phyloP scores from a whole-genome alignment of 2,888 invertebrate species.

The Heliconius cydno region DNA sequence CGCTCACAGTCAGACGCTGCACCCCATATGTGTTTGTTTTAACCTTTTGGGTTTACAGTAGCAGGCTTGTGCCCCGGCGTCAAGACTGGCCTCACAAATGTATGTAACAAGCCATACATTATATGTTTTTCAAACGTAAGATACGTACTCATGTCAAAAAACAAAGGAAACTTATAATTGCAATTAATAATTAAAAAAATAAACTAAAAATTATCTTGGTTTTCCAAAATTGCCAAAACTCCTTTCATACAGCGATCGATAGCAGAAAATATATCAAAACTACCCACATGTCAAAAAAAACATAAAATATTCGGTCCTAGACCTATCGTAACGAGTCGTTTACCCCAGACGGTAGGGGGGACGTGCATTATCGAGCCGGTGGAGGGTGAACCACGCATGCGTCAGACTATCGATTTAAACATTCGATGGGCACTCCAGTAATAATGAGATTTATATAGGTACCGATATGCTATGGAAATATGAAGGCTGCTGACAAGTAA shows the following conservation, averaged over 20 bases:
- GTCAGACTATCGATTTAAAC: conserved; percentile 57
- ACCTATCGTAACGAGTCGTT: conserved; percentile 80
- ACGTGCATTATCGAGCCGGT: conserved; percentile 66
- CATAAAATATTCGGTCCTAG: conserved; percentile 53
- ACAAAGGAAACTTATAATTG: too few species aligned
- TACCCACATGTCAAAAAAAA: not conserved
- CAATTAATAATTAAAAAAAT: not conserved
- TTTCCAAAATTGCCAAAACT: not conserved
- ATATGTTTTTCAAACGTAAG: too few species aligned
- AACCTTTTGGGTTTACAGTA: too few species aligned
- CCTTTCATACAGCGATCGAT: not conserved
- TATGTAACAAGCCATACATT: too few species aligned
- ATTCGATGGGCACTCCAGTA: conserved; percentile 40
- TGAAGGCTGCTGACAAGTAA: not conserved
- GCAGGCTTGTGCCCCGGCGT: too few species aligned
- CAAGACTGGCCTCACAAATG: too few species aligned
- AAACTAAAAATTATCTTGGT: too few species aligned
- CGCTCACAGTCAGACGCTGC: too few species aligned
- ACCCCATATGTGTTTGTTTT: too few species aligned
- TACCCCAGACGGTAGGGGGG: conserved; percentile 66
- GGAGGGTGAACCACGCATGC: conserved; percentile 57
- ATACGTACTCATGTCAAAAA: too few species aligned
- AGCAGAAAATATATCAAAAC: not conserved
- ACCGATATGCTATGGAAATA: not conserved
- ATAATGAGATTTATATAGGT: conserved; percentile 10